Percentiles rank a stretch among this genome's conserved stretches.
Evolutionary conservation across 2,113 vertebrate species (phyloP).

Genomic region (Ancistrus triradiatus): DNA sequence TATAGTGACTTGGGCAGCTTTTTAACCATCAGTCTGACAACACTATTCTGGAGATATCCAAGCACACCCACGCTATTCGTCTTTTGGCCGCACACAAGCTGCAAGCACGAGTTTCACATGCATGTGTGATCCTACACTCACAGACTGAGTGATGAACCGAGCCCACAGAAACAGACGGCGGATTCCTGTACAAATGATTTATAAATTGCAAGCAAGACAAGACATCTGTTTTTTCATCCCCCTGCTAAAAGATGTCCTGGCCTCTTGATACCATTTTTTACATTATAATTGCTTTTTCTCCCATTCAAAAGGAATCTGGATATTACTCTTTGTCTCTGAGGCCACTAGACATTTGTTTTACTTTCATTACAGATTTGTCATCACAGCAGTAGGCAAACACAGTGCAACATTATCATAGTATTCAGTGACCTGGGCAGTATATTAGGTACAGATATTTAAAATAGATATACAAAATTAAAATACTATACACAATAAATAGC

Average conservation of each 20-base stretch:
- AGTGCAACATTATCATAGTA: not conserved
- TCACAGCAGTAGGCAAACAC: constrained; percentile 14
- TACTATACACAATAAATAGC: no score
- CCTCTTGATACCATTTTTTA: constrained; percentile 43
- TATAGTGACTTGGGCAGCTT: not conserved
- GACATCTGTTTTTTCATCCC: constrained; percentile 51
- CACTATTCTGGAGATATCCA: not conserved
- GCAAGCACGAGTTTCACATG: constrained; percentile 5
- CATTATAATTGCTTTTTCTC: constrained; percentile 45
- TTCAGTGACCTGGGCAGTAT: no score
- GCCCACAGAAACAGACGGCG: constrained; percentile 40
- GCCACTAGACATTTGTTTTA: constrained; percentile 37
- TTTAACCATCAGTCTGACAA: not conserved
- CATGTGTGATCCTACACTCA: constrained; percentile 24
- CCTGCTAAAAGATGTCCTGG: constrained; percentile 43
- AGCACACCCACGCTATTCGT: not conserved
- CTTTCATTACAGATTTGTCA: constrained; percentile 33
- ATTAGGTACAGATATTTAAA: no score
- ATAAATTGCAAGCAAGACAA: constrained; percentile 46
- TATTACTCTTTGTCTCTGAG: constrained; percentile 33
- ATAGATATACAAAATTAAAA: no score
- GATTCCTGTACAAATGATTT: constrained; percentile 45
- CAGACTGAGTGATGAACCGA: constrained; percentile 37
- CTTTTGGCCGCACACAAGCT: not conserved
- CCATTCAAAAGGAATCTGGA: constrained; percentile 16